Evolutionary conservation across 2,888 invertebrate genomes (phyloP), one percentile per base, ranked within the genome.

Genomic region (Aphodius sticticus): DNA sequence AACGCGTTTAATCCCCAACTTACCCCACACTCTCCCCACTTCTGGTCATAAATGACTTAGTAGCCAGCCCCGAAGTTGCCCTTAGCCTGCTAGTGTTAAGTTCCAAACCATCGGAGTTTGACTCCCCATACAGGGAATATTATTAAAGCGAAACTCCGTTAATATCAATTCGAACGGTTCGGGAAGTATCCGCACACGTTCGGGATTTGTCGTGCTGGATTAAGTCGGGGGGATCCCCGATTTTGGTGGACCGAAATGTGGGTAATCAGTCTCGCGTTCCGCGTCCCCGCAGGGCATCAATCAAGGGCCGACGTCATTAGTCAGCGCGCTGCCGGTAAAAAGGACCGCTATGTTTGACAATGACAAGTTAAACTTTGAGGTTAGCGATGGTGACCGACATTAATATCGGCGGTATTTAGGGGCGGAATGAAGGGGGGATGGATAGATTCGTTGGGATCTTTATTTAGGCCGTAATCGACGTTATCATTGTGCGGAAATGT

Each of bases 301-400:
- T 79, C 79, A 76, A 76, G n/a, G 76, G 79, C 37, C 70, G 70
- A 70, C 72, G 69, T 72, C 36, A 79, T 79, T 79, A 79, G 69
- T 77, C 77, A 79, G 69, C 69, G 69, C 72, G 16, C 36, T 15
- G 69, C 71, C 75, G 36, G 78, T 75, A 75, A 78, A 78, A 69
- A 75, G 69, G 69, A 38, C 69, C 71, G 76, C 70, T 12, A 76
- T 75, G 69, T 78, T 76, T 78, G 78, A 78, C 38, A n/a, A 16
- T 15, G 53, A 53, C 53, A 53, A 53, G 53, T 53, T 53, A 53
- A 53, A 53, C 53, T 53, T 53, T 53, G 53, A 53, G 53, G 53
- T 53, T 53, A 9, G 53, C 53, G 12, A 53, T 53, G 53, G 53
- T 53, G 53, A 53, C 53, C 53, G 53, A 53, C 53, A 53, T 53